Evolutionary conservation across 35 echinoderm and acorn worm species (phyloP).

Genomic region (Amphiura filiformis): DNA sequence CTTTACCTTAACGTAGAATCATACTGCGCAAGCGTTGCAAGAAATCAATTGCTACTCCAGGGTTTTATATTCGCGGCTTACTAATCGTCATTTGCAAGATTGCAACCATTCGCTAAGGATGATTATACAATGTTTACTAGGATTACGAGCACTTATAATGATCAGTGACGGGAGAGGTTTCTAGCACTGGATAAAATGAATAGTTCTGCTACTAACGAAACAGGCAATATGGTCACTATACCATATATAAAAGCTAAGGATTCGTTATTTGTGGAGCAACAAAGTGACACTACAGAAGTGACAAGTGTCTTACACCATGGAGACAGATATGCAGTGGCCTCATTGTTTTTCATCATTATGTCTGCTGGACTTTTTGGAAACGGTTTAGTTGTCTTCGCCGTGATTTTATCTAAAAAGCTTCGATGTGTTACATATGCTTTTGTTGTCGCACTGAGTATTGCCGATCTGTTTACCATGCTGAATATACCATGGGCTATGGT

Average conservation of each 20-base stretch:
- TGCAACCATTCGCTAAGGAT: too few relatives aligned
- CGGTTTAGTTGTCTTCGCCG: slow-evolving; percentile 34
- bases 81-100: too few relatives aligned
- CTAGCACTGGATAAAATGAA: background rate
- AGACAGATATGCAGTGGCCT: slow-evolving; percentile 4
- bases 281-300: background rate
- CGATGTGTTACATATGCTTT: slow-evolving; percentile 42
- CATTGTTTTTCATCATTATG: slow-evolving; percentile 7
- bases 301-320: background rate
- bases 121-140: too few relatives aligned
- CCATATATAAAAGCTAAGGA: background rate
- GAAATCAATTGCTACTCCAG: too few relatives aligned
- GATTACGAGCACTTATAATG: too few relatives aligned
- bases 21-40: too few relatives aligned
- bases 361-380: slow-evolving; percentile 37
- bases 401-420: slow-evolving; percentile 43
- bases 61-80: too few relatives aligned
- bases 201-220: background rate
- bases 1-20: too few relatives aligned
- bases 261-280: background rate
- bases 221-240: background rate
- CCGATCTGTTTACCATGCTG: slow-evolving; percentile 40
- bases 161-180: too few relatives aligned
- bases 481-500: slow-evolving; percentile 30
- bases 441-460: slow-evolving; percentile 37